Evolutionary conservation across 2,113 vertebrate genomes (phyloP), one percentile per base, ranked within the genome.

Genomic region (Conger conger): DNA sequence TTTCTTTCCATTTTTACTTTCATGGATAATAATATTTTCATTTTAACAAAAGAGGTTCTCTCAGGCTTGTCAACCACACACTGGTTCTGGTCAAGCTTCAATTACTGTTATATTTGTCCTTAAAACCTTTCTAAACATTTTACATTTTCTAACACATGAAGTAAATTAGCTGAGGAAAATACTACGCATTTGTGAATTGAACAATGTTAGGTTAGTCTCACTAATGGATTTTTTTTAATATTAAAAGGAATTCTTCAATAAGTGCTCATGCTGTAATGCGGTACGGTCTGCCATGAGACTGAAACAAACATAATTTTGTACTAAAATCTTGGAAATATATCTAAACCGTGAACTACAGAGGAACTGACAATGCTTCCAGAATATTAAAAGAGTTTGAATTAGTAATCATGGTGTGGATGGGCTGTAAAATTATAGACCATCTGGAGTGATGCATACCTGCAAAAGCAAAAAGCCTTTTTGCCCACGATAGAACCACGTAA

Each of bases 371-470:
- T 42, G 42, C 77, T 35, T 50, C 36, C 50, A 42, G 13, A 79
- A 57, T 27, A 84, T n/a, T 30, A 82, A 79, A 53, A 7, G 79
- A 20, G 27, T 81, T 33, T n/a, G 18, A 57, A 84, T 78, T 36
- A 84, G 68, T 37, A 84, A 38, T 79, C 79, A 84, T 38, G 40
- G 36, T 63, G 76, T n/a, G 35, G 11, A 4, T 83, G 76, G 83
- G 57, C 76, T 38, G 36, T 78, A 78, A 37, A 79, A 30, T 53
- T 20, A 57, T 79, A 8, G 35, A 77, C 63, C 23, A 77, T 20
- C 33, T 53, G 45, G 4, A 27, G 13, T 45, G 35, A 86, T 9
- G 63, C 33, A 27, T 54, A 30, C 68, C 30, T 86, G 2, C 17
- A n/a, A 60, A 60, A 82, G 85, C 2, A 50, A 76, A 9, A 53